Evolutionary conservation across 2,888 invertebrate genomes (phyloP).

Genomic region (Lycia hirtaria): DNA sequence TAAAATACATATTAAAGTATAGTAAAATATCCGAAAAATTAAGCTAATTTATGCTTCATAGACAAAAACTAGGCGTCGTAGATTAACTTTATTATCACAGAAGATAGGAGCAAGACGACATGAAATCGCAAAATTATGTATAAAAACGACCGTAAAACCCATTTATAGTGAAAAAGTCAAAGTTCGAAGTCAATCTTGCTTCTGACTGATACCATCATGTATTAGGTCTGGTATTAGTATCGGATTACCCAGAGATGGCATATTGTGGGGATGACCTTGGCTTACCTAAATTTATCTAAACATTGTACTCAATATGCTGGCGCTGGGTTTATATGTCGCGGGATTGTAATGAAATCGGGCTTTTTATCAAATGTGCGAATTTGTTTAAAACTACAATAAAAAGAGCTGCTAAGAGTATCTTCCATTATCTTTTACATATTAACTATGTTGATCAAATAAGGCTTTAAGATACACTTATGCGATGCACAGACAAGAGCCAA

Average conservation of each 20-base stretch:
- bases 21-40: slow-evolving; percentile 1
- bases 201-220: slow-evolving; percentile 17
- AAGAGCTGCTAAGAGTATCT: no score
- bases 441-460: no score
- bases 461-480: no score
- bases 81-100: slow-evolving; percentile 30
- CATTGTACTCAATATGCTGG: not conserved
- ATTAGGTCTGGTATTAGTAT: slow-evolving; percentile 12
- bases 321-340: not conserved
- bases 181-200: slow-evolving; percentile 34
- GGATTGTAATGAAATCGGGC: no score
- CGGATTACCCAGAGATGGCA: slow-evolving; percentile 16
- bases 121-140: slow-evolving; percentile 41
- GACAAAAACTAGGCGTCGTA: slow-evolving; percentile 21
- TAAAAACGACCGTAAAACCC: slow-evolving; percentile 23
- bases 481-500: no score
- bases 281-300: slow-evolving; percentile 18
- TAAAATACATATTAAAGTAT: not conserved
- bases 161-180: slow-evolving; percentile 35
- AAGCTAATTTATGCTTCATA: slow-evolving; percentile 11
- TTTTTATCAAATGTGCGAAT: no score
- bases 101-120: slow-evolving; percentile 23
- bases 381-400: no score
- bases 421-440: no score
- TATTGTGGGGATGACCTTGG: slow-evolving; percentile 16